Conservation (phyloP, 2,797 vertebrate species). For the Chrysocyon brachyurus region DNA sequence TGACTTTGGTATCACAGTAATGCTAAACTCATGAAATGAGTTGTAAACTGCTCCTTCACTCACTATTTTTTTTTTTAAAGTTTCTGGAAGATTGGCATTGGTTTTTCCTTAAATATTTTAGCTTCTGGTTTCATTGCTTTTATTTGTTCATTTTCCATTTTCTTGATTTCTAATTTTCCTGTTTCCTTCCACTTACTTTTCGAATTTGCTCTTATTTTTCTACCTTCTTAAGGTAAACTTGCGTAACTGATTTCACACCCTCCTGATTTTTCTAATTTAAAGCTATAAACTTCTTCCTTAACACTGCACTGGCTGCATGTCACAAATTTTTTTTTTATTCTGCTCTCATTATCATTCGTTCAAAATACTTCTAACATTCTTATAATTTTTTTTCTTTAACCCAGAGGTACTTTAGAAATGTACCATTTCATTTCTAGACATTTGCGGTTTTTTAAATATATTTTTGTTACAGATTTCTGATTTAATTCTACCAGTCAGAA, state of each 20-base stretch:
- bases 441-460: not conserved
- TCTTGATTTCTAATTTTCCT: not conserved
- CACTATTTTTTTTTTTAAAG: not conserved
- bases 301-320: not conserved
- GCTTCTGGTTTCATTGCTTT: conserved; percentile 1
- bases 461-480: not conserved
- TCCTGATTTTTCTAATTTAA: not conserved
- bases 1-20: not conserved
- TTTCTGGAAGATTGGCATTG: not conserved
- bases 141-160: conserved; percentile 12
- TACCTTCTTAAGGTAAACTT: not conserved
- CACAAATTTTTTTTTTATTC: not conserved
- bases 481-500: not conserved
- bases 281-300: not conserved
- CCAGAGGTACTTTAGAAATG: not conserved
- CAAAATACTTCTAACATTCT: not conserved
- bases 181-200: not conserved
- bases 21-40: not conserved
- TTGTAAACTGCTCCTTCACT: not conserved
- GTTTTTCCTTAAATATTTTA: conserved; percentile 4
- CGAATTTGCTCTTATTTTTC: not conserved
- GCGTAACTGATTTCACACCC: not conserved
- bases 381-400: not conserved
- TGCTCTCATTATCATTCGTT: not conserved
- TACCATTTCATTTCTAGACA: not conserved